Conservation (phyloP, 2,888 invertebrate species). For the Drosophila differens region DNA sequence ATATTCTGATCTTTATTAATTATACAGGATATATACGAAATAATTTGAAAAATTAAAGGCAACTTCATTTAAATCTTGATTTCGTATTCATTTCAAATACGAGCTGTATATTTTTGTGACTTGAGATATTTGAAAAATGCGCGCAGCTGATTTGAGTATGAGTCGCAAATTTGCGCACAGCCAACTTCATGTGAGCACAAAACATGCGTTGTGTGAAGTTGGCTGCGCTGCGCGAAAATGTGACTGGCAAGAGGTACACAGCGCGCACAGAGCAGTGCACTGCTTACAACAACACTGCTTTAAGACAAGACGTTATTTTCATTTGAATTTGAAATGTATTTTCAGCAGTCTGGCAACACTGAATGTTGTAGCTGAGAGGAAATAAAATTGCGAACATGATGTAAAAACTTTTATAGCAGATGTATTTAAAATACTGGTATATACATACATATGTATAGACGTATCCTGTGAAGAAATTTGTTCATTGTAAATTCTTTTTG, state of each 20-base stretch:
- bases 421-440: not conserved
- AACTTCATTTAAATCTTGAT: not conserved
- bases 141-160: not conserved
- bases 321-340: not conserved
- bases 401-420: not conserved
- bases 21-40: not conserved
- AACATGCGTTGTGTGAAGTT: constrained; percentile 27
- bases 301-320: not conserved
- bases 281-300: not conserved
- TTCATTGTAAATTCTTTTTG: not conserved
- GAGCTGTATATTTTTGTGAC: not conserved
- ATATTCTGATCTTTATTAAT: not conserved
- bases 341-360: constrained; percentile 26
- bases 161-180: not conserved
- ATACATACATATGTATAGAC: not conserved
- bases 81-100: not conserved
- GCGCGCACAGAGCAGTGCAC: constrained; percentile 3
- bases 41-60: not conserved
- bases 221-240: constrained; percentile 15
- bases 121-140: constrained; percentile 2
- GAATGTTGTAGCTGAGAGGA: too few species aligned
- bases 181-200: constrained; percentile 14
- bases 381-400: too few species aligned
- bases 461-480: not conserved
- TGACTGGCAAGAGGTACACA: not conserved